Base-by-base conservation (phyloP, 2,797 vertebrate genomes). In the Phataginus tetradactyla region DNA sequence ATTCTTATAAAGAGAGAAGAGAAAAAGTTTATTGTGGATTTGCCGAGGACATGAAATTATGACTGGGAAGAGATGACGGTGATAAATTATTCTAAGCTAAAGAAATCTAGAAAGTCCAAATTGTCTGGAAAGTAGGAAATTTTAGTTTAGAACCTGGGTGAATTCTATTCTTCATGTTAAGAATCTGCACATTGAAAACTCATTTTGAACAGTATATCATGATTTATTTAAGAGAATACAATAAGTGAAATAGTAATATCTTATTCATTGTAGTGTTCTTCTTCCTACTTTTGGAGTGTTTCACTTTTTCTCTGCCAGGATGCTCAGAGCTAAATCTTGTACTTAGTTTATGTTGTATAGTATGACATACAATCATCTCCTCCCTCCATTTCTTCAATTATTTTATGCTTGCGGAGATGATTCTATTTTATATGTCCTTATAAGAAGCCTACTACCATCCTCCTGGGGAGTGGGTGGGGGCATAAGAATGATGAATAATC, bases 201-300 rank as follows among this genome's bases (percentile, higher is more conserved):
- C 75, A 75, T 84, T 86, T 93, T 32, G 81, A 92, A 72, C 68
- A 49, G 17, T 25, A 3, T 42, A 57, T 57, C 42, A 61, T 79
- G 25, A 18, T 79, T 91, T 80, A 57, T 95, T 91, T 83, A 83
- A 71, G 86, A 92, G 3, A 87, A 37, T 75, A 34, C 9, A 39
- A 12, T 34, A 83, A 83, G 55, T 27, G 17, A 85, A 89, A 85
- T 29, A 64, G 71, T 12, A 85, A 3, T 37, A 55, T 61, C 57
- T 79, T 74, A 71, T 21, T 57, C 10, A 89, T 86, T 17, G 25
- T 15, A 64, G 21, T 23, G 32, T 39, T n/a, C 42, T 49, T 7
- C 57, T 21, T 15, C 2, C 5, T 32, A 37, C 8, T 49, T 15
- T 49, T 49, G 18, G 89, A 93, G 71, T 57, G 20, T 83, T 66